A percentile compares a stretch with the other conserved stretches of the same genome.
Conservation (phyloP, 2,888 invertebrate genomes). For the Tetramorium bicarinatum region DNA sequence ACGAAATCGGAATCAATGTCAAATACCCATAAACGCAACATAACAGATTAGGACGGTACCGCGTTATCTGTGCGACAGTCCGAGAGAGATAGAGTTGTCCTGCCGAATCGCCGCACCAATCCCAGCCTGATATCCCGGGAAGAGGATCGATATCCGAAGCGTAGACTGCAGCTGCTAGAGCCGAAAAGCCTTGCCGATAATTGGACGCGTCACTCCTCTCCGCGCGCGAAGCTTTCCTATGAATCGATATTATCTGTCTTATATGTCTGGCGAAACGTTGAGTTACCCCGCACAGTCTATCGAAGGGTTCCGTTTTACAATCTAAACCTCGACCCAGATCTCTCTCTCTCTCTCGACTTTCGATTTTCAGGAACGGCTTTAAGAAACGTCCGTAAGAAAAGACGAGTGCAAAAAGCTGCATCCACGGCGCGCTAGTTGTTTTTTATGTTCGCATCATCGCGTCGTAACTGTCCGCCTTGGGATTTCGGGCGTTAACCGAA, state of each 20-base stretch:
- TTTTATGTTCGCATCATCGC: constrained; percentile 60
- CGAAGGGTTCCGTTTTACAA: constrained; percentile 17
- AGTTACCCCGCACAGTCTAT: constrained; percentile 10
- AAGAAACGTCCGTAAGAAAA: constrained; percentile 27
- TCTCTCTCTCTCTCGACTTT: constrained; percentile 13
- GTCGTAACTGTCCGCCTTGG: constrained; percentile 41
- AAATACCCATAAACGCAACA: constrained; percentile 73
- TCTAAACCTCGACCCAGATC: constrained; percentile 22
- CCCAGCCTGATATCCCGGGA: constrained; percentile 38
- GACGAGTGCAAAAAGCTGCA: constrained; percentile 32
- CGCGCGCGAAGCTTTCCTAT: constrained; percentile 19
- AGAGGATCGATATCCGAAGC: constrained; percentile 58
- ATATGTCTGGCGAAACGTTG: constrained; percentile 41
- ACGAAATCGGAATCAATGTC: constrained; percentile 70
- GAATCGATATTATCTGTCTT: constrained; percentile 56
- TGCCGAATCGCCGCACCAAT: constrained; percentile 43
- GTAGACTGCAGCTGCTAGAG: constrained; percentile 45
- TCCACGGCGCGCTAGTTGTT: constrained; percentile 25
- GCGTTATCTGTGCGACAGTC: constrained; percentile 51
- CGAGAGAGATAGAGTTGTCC: constrained; percentile 29
- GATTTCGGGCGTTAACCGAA: constrained; percentile 55
- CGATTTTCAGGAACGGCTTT: neutral
- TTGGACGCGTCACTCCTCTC: constrained; percentile 42
- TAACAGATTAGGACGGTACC: constrained; percentile 60
- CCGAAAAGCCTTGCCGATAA: constrained; percentile 53